Base-by-base conservation (phyloP, 2,888 invertebrate genomes). In the Amblyjoppa fuscipennis region DNA sequence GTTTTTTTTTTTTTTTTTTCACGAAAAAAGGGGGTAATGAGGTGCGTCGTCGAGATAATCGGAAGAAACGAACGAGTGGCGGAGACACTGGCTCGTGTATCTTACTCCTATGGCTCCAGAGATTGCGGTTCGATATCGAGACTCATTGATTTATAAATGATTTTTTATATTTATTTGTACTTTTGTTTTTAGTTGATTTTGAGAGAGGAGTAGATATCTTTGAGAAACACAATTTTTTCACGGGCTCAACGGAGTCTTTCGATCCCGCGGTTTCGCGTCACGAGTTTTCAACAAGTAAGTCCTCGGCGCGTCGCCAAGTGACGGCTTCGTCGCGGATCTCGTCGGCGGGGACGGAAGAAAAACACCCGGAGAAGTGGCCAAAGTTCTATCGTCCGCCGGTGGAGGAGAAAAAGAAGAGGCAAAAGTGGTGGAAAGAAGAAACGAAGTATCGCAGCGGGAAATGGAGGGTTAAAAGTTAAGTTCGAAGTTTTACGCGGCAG, bases 381-480 rank as follows among this genome's bases (percentile, higher is more conserved):
- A 53, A 77, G 77, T 68, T 77, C 28, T 28, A 20, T 34, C 16
- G 66, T 76, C 68, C 53, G 16, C 16, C 53, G 16, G 25, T 20
- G n/a, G 51, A 25, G 59, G 13, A 25, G 34, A 76, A 34, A 76
- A 64, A 34, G 6, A 7, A 49, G 45, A 69, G 73, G 11, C 56
- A 59, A 59, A 31, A 74, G 74, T 79, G 79, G 51, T 41, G 41
- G 51, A 51, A 66, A 53, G 66, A 49, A 53, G 68, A 71, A 59
- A 66, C 31, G 25, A 76, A 70, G 16, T 28, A 85, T 84, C 79
- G 78, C 84, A 81, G 45, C 76, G 25, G 53, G 83, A 84, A 90
- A 87, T 90, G 89, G 88, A 87, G 87, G 81, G 85, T 75, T 81
- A 80, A 88, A 88, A 85, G 85, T 85, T 83, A 28, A 76, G 80